Evolutionary conservation across 2,888 invertebrate species (phyloP).

Genomic region (Alloplasta piceator): DNA sequence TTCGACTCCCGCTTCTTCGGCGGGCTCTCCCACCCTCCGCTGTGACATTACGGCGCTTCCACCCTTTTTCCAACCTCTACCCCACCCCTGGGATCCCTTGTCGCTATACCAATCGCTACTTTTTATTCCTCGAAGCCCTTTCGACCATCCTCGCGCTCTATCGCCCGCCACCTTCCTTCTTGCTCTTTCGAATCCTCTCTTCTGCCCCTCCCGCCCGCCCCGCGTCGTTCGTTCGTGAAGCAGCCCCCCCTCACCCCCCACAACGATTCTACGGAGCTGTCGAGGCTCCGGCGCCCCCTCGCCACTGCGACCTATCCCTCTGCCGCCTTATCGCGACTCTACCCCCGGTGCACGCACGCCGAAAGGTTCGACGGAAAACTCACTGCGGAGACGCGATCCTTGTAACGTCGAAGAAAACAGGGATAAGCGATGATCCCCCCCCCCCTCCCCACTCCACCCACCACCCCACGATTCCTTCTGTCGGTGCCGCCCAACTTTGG

Average conservation of each 20-base stretch:
- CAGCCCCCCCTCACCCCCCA: conserved; percentile 41
- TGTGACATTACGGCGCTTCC: conserved; percentile 21
- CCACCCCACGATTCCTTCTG: background rate
- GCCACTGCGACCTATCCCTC: conserved; percentile 29
- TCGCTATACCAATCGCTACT: conserved; percentile 80
- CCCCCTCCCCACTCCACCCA: background rate
- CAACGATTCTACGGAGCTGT: conserved; percentile 30
- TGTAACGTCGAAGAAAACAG: conserved; percentile 32
- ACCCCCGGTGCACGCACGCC: conserved; percentile 46
- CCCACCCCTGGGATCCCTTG: conserved; percentile 52
- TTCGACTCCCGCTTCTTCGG: conserved; percentile 8
- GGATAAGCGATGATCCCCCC: conserved; percentile 21
- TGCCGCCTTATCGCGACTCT: conserved; percentile 42
- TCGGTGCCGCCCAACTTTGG: conserved; percentile 22
- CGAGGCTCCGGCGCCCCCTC: conserved; percentile 58
- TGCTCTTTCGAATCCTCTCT: conserved; percentile 62
- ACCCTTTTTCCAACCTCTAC: conserved; percentile 49
- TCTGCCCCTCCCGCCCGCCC: conserved; percentile 20
- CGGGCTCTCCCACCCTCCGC: conserved; percentile 17
- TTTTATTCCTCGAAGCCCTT: conserved; percentile 71
- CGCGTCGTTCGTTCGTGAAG: conserved; percentile 13
- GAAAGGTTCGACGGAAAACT: conserved; percentile 59
- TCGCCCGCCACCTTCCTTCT: conserved; percentile 66
- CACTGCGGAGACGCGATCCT: conserved; percentile 49
- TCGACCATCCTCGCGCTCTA: conserved; percentile 65